Evolutionary conservation across 1,140 invertebrate species (phyloP), one percentile per base, ranked within the genome.

Genomic region (Diprion similis): DNA sequence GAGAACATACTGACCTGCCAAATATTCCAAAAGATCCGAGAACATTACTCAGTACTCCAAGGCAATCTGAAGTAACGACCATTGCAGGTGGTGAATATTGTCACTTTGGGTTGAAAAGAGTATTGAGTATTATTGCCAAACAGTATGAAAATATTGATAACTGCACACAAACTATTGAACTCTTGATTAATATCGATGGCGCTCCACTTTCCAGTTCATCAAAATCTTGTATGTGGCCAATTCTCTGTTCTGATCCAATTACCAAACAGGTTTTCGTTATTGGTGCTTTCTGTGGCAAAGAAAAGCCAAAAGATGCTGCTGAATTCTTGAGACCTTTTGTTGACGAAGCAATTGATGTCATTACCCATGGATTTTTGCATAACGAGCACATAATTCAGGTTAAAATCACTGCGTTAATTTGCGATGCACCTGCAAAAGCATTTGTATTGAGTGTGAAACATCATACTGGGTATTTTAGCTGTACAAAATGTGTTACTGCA

Each of bases 361-460:
- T 73, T 46, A 46, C 66, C 6, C 7, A 68, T 11, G 71, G 71
- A 11, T 46, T 66, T 24, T n/a, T 2, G 1, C n/a, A 48, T 68
- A 46, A 68, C 11, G 19, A 8, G 1, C 65, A 46, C 11, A 66
- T 46, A 17, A 8, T 68, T 8, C 71, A 69, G 18, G 17, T 83
- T 67, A 69, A 74, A 24, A 64, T 83, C 17, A 48, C 73, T 46
- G 73, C 68, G 71, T 73, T 86, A 67, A 76, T 84, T 48, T 87
- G 81, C 76, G 85, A 87, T 81, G 75, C 81, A 10, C 85, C 83
- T 80, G 71, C 71, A 17, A 72, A 72, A 68, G 66, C 71, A 46
- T 67, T 46, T 45, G 47, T 48, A 48, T 51, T 81, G 70, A 68
- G 70, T 45, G 75, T 77, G 10, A 86, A 83, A 79, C 74, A 78